phyloP scores from a whole-genome alignment of 2,113 vertebrate species.

The Xiphias gladius region DNA sequence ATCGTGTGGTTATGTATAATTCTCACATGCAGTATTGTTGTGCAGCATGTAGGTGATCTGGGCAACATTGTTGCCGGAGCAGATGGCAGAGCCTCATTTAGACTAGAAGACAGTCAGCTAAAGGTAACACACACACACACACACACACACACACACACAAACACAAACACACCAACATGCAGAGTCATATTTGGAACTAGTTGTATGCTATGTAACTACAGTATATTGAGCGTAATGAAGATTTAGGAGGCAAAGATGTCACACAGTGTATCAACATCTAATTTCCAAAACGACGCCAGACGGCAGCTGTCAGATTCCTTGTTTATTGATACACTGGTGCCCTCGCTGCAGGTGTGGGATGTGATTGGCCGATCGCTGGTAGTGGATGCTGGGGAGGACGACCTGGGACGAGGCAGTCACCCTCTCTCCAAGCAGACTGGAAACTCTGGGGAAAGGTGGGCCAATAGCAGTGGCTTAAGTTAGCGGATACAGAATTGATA shows the following conservation, averaged over 20 bases:
- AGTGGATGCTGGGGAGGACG: conserved; percentile 90
- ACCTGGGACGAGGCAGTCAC: conserved; percentile 88
- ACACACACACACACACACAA: not conserved
- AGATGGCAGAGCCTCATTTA: conserved; percentile 87
- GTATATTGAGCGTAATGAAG: not conserved
- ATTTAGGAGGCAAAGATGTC: not conserved
- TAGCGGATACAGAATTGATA: not conserved
- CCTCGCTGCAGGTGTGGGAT: conserved; percentile 87
- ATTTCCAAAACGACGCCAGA: not conserved
- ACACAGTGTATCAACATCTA: not conserved
- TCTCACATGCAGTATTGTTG: not conserved
- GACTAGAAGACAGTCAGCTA: conserved; percentile 87
- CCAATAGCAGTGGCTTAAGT: not conserved
- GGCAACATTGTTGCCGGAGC: conserved; percentile 87
- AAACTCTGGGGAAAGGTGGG: conserved; percentile 91
- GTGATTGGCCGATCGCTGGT: conserved; percentile 94
- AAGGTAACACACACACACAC: conserved; percentile 82
- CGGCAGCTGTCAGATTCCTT: not conserved
- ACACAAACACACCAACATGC: not conserved
- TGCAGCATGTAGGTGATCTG: conserved; percentile 91
- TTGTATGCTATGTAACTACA: not conserved
- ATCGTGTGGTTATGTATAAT: not conserved
- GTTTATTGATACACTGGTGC: not conserved
- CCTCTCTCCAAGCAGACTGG: conserved; percentile 88
- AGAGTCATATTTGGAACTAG: not conserved